phyloP scores from a whole-genome alignment of 2,113 vertebrate species.

The Poeciliopsis turrubarensis region DNA sequence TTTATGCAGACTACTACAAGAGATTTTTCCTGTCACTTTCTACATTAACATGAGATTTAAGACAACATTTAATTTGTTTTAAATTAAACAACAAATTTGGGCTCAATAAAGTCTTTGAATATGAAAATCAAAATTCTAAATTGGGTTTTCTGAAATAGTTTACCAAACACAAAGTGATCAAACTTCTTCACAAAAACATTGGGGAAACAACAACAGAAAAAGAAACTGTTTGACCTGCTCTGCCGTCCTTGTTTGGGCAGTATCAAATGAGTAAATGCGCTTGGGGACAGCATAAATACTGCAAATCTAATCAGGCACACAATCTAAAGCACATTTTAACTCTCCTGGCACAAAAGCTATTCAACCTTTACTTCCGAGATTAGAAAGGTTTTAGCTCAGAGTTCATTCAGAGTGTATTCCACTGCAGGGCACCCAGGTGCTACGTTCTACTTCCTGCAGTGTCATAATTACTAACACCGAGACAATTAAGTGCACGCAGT shows the following conservation, averaged over 20 bases:
- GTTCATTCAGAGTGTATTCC: conserved; percentile 74
- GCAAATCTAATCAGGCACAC: conserved; percentile 8
- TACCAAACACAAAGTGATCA: neutral
- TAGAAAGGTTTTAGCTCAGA: conserved; percentile 53
- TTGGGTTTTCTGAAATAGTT: neutral
- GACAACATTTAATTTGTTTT: too few species aligned
- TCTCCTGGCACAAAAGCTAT: conserved; percentile 20
- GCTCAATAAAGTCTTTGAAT: too few species aligned
- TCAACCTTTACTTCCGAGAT: conserved; percentile 51
- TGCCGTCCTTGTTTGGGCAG: conserved; percentile 13
- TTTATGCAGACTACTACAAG: too few species aligned
- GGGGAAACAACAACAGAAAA: neutral
- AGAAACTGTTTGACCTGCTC: neutral
- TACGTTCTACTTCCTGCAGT: conserved; percentile 70
- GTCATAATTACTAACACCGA: conserved; percentile 75
- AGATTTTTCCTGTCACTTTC: too few species aligned
- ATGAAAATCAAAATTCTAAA: neutral
- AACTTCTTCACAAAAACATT: neutral
- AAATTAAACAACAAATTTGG: too few species aligned
- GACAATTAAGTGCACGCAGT: conserved; percentile 71
- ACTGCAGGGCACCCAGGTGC: conserved; percentile 73
- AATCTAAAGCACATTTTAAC: conserved; percentile 41
- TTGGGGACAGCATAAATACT: conserved; percentile 24
- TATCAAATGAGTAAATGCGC: conserved; percentile 1
- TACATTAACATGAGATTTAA: too few species aligned